phyloP scores from a whole-genome alignment of 2,113 vertebrate species.

The Gymnogyps californianus region DNA sequence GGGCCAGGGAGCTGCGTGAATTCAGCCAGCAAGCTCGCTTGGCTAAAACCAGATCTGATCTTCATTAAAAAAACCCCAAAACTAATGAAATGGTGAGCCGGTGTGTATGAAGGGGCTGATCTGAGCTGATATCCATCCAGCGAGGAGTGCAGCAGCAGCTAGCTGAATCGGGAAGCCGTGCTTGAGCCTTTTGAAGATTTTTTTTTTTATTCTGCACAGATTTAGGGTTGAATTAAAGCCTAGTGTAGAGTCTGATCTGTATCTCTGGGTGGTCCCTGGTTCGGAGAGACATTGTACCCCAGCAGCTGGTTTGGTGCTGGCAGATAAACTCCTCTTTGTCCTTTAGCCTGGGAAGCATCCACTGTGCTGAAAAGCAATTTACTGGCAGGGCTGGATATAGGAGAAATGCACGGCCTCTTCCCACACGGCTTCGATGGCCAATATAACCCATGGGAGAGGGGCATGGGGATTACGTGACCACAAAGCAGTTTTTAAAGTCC shows the following conservation, averaged over 20 bases:
- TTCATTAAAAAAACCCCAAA: not conserved
- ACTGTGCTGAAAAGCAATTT: not conserved
- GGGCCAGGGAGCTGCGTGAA: not conserved
- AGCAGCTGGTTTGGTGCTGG: slow-evolving; percentile 51
- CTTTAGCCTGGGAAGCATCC: slow-evolving; percentile 31
- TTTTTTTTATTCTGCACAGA: not conserved
- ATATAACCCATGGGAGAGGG: not conserved
- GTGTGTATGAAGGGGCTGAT: not conserved
- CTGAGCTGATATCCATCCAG: not conserved
- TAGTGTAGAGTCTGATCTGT: not conserved
- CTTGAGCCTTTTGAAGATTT: not conserved
- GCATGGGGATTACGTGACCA: not conserved
- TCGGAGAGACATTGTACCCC: not conserved
- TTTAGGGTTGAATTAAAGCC: not conserved
- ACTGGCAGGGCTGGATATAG: not conserved
- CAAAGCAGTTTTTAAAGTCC: not conserved
- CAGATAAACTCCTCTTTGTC: slow-evolving; percentile 56
- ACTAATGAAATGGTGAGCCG: not conserved
- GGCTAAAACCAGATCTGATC: not conserved
- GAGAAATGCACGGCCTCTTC: not conserved
- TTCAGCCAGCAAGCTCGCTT: not conserved
- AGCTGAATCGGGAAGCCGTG: not conserved
- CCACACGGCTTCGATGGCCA: not conserved
- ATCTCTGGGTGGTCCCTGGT: slow-evolving; percentile 5
- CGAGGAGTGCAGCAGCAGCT: not conserved